Percentiles rank a stretch among this genome's conserved stretches.
Evolutionary conservation across 2,888 invertebrate species (phyloP).

Genomic region (Ophion ellenae): DNA sequence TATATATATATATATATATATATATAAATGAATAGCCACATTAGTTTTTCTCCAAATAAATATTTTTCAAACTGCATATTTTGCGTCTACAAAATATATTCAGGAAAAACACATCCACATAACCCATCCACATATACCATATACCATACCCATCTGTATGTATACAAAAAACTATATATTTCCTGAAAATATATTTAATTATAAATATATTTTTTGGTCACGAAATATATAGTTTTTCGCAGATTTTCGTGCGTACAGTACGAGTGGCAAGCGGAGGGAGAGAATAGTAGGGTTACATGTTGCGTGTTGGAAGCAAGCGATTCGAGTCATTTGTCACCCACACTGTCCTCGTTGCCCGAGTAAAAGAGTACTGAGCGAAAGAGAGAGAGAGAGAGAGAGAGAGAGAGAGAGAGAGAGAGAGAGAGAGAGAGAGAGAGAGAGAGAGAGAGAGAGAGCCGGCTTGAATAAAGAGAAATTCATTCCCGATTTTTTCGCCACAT

Average conservation of each 20-base stretch:
- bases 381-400: background rate
- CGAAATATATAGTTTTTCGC: background rate
- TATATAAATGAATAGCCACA: no score
- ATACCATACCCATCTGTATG: no score
- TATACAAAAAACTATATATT: no score
- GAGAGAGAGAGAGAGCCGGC: background rate
- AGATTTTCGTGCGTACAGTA: constrained; percentile 30
- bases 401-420: no score
- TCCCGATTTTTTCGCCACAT: constrained; percentile 58
- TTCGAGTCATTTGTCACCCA: constrained; percentile 74
- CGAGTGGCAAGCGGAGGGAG: constrained; percentile 5
- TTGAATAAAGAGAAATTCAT: constrained; percentile 59
- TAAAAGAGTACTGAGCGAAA: constrained; percentile 41
- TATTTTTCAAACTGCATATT: no score
- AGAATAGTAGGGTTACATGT: constrained; percentile 27
- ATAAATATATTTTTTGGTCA: background rate
- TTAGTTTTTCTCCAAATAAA: no score
- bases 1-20: no score
- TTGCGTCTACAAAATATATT: no score
- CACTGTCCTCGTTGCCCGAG: constrained; percentile 18
- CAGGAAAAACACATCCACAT: no score
- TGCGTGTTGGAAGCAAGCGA: constrained; percentile 66
- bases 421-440: background rate
- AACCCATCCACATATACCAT: no score
- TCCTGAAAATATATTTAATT: no score